These are phyloP conservation scores for Myopa tessellatipennis DNA, from an alignment of 2,888 invertebrate species.

Conservation along the genomic window DNA sequence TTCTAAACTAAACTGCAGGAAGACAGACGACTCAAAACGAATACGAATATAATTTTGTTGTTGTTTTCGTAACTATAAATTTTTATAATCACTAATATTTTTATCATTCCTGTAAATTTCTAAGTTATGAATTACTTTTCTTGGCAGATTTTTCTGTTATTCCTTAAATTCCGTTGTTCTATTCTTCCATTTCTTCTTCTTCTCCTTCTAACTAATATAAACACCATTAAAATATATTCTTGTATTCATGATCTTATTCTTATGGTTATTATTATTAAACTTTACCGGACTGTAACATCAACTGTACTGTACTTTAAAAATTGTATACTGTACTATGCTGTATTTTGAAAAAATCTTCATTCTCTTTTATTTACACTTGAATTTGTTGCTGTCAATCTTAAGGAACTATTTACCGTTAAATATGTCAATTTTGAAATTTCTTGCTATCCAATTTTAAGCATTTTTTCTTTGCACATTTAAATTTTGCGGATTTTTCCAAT, in stretches of 20 bases:
- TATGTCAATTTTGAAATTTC: slow-evolving; percentile 53
- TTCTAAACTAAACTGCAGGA: slow-evolving; percentile 49
- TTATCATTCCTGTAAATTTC: background rate
- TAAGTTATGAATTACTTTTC: background rate
- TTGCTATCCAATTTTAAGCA: background rate
- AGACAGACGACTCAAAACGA: slow-evolving; percentile 52
- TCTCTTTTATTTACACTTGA: slow-evolving; percentile 44
- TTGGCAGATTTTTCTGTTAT: slow-evolving; percentile 45
- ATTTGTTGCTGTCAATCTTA: slow-evolving; percentile 55
- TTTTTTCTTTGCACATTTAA: background rate
- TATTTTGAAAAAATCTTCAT: background rate
- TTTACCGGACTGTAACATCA: background rate
- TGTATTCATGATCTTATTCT: background rate
- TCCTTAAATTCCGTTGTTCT: background rate
- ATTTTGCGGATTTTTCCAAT: background rate
- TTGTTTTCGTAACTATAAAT: background rate
- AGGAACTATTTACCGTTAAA: slow-evolving; percentile 66
- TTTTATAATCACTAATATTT: too few relatives aligned
- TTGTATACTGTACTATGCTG: too few relatives aligned
- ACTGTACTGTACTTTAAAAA: too few relatives aligned
- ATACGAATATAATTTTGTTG: slow-evolving; percentile 31
- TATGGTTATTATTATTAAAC: background rate
- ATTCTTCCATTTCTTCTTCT: too few relatives aligned
- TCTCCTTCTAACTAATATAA: too few relatives aligned
- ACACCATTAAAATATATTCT: too few relatives aligned